phyloP scores from a whole-genome alignment of 2,888 invertebrate species.

The Eristalis arbustorum region DNA sequence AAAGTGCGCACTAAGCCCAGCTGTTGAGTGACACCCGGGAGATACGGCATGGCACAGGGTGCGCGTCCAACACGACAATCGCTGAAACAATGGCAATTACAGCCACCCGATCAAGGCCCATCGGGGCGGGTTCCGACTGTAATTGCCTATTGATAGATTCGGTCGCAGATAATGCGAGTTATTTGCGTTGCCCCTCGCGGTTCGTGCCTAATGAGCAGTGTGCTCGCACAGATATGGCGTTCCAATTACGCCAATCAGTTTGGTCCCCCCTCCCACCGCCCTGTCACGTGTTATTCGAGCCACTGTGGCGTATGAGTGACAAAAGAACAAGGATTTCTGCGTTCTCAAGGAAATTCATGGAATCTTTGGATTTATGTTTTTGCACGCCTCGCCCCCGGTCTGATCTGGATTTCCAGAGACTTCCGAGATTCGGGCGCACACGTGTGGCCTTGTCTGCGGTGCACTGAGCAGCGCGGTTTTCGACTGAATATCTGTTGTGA shows the following conservation, averaged over 20 bases:
- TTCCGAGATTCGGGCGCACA: not conserved
- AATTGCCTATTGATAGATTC: not conserved
- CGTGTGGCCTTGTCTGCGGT: not conserved
- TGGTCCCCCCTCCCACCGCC: not conserved
- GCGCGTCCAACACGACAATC: not conserved
- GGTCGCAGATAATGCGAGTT: not conserved
- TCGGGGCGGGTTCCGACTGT: not conserved
- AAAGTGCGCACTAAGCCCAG: slow-evolving; percentile 17
- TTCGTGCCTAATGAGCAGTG: not conserved
- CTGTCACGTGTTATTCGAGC: not conserved
- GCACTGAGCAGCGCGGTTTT: not conserved
- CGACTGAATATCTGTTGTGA: not conserved
- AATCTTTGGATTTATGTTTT: not conserved
- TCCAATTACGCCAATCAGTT: not conserved
- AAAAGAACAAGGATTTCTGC: not conserved
- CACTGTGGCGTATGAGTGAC: not conserved
- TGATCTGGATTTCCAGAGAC: not conserved
- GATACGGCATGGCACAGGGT: not conserved
- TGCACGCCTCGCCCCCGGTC: not conserved
- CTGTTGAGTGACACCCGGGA: not conserved
- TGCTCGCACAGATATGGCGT: not conserved
- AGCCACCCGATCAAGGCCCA: not conserved
- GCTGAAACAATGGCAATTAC: not conserved
- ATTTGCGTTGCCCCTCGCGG: not conserved
- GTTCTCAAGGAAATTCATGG: not conserved